Base-by-base conservation (phyloP, 2,888 invertebrate species). In the Microdon myrmicae region DNA sequence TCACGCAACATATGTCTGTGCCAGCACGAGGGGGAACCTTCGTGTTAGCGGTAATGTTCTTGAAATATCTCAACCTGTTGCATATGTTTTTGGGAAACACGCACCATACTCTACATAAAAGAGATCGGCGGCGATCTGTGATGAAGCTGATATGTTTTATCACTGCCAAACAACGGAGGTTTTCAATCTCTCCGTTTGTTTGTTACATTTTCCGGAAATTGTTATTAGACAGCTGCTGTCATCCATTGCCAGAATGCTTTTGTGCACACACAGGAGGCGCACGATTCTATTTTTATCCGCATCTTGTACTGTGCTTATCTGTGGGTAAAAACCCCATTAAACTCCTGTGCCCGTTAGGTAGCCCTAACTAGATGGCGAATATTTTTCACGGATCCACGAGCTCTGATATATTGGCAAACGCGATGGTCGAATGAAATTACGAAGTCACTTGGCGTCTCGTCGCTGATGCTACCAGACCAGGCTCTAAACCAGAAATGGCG, bases 271-370 rank as follows among this genome's bases (percentile, higher is more conserved):
- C 51, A 56, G 41, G 58, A 45, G 51, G 49, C 37, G 51, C 64
- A 58, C 51, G 58, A 53, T 41, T 58, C 64, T 64, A 64, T 64
- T 64, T 64, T 64, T 64, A 64, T 51, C 51, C 32, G 29, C 51
- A 58, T 44, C 51, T 47, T 58, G 47, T n/a, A 17, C 26, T 16
- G 8, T 54, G 44, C 23, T 12, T 37, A 51, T 45, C 35, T 56
- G 29, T 39, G 29, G 28, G 34, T 35, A 23, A 39, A 53, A 58
- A 56, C 41, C 29, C 49, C 41, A 64, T 64, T 45, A 47, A 58
- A 64, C 49, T 51, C 39, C 16, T 39, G 37, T 14, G 47, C 53
- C 64, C 64, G 64, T 64, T 64, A 64, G 64, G 47, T 51, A n/a
- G n/a, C n/a, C n/a, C n/a, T n/a, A n/a, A n/a, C n/a, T 58, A 45